Base-by-base conservation (phyloP, 2,888 invertebrate genomes). In the Drymonia ruficornis region DNA sequence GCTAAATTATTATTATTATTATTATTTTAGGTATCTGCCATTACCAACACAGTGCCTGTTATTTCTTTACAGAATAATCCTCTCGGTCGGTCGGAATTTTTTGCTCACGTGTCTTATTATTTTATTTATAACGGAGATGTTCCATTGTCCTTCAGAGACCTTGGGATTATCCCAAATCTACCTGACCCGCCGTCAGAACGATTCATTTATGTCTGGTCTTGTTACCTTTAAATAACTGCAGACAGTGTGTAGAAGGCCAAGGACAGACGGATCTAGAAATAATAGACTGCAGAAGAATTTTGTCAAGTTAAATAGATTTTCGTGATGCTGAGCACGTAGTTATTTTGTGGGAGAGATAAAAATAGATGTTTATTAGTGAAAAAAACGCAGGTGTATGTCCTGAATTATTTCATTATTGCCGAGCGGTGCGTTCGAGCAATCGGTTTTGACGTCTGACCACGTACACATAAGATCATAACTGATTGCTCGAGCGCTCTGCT, bases 181-280 rank as follows among this genome's bases (percentile, higher is more conserved):
- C 65, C 69, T 65, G 70, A 29, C 59, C 52, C 56, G 48, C 56
- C 62, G 62, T 63, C 64, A 61, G 60, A 54, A 52, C 57, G 51
- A 53, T 15, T 45, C 53, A 44, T 58, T 59, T 56, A 49, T 45
- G 46, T 49, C 47, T 55, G 8, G 31, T 53, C 57, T 42, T 12
- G 50, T 65, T 68, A 64, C 56, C 36, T 16, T 40, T n/a, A 42
- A 46, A 54, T 16, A 43, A 23, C 12, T 43, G 46, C 38, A 19
- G 29, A 45, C 52, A 46, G 54, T 19, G 29, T 46, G 36, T 15
- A 19, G 29, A 56, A 65, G 46, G 46, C 29, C 46, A 46, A 66
- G 65, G 61, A 54, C 54, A 47, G 44, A 7, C 8, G 15, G 15
- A 15, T 15, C 55, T 49, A 49, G 54, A 40, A 57, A 68, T 58